Conservation (phyloP, 2,797 vertebrate genomes). For the Pipistrellus kuhlii region DNA sequence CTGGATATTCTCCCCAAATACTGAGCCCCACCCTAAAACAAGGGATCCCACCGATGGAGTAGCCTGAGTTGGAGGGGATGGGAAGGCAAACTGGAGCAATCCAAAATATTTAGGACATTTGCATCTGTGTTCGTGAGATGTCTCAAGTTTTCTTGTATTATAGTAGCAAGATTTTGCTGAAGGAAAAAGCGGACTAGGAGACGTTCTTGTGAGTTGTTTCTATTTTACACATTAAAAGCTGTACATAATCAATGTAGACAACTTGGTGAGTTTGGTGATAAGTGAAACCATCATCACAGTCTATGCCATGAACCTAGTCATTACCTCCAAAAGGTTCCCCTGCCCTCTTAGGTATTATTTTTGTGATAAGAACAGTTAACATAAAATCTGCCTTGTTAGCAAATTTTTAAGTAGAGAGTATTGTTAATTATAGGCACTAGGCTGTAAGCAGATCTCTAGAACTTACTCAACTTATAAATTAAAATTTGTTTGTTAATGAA, state of each 20-base stretch:
- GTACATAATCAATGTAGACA: neutral
- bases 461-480: neutral
- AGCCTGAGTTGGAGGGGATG: neutral
- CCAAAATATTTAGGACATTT: neutral
- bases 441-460: neutral
- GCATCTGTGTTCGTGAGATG: neutral
- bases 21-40: neutral
- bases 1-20: neutral
- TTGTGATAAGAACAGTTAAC: neutral
- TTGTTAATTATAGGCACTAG: neutral
- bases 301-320: neutral
- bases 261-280: neutral
- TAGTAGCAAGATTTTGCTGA: neutral
- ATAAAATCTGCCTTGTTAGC: neutral
- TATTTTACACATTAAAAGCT: neutral
- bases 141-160: conserved; percentile 8
- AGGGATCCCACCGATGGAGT: neutral
- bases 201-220: neutral
- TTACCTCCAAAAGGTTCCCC: conserved; percentile 4
- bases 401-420: neutral
- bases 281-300: neutral
- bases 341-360: neutral
- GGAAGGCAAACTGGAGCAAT: neutral
- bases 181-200: neutral
- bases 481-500: neutral